A percentile compares a stretch with the other conserved stretches of the same genome.
phyloP scores from a whole-genome alignment of 2,888 invertebrate species.

The Colletes collaris region DNA sequence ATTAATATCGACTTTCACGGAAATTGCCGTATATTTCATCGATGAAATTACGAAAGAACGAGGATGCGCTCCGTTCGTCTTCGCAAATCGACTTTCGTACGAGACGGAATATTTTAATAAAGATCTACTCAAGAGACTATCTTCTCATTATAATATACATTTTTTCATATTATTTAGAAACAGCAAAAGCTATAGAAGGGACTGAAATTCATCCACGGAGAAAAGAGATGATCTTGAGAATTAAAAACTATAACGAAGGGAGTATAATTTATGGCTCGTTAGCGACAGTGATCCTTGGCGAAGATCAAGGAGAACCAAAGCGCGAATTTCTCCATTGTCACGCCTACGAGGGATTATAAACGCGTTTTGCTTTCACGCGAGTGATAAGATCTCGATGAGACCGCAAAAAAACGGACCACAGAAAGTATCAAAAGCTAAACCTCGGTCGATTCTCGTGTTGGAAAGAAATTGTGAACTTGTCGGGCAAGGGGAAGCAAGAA shows the following conservation, averaged over 20 bases:
- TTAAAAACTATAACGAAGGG: background rate
- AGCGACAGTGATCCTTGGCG: slow-evolving; percentile 12
- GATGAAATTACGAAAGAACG: background rate
- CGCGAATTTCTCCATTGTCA: slow-evolving; percentile 45
- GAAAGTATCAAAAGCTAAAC: background rate
- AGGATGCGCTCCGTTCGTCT: background rate
- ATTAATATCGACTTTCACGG: slow-evolving; percentile 30
- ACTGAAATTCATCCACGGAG: background rate
- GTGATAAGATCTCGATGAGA: slow-evolving; percentile 31
- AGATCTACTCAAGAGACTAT: no score
- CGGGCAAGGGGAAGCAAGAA: background rate
- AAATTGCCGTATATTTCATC: slow-evolving; percentile 1
- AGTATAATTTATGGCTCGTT: background rate
- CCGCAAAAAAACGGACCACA: background rate
- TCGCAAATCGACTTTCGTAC: background rate
- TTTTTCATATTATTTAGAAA: no score
- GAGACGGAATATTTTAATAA: background rate
- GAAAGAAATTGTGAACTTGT: background rate
- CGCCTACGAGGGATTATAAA: slow-evolving; percentile 67
- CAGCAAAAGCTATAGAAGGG: background rate
- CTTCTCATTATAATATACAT: no score
- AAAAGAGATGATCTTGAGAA: background rate
- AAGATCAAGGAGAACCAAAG: slow-evolving; percentile 3
- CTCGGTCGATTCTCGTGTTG: background rate
- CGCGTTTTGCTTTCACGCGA: slow-evolving; percentile 76